Conservation (phyloP, 1,140 invertebrate species). For the Bombus cullumanus region DNA sequence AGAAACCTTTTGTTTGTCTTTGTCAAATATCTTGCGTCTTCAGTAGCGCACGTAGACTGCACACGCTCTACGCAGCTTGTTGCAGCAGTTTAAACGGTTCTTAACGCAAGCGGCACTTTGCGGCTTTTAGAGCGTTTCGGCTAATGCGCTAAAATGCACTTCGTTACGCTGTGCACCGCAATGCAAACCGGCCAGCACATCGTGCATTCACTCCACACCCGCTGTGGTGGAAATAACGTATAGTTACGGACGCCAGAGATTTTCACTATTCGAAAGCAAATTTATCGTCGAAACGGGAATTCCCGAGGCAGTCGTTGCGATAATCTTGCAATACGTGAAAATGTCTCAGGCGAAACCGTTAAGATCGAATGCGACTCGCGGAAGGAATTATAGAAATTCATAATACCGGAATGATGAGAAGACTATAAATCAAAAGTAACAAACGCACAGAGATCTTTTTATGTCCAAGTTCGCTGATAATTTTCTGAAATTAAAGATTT, state of each 20-base stretch:
- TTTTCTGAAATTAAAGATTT: too few species aligned
- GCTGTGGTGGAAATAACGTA: constrained; percentile 44
- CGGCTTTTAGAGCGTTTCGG: constrained; percentile 65
- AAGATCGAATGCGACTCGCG: background rate
- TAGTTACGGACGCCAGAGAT: constrained; percentile 21
- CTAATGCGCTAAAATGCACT: constrained; percentile 71
- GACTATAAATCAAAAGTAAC: background rate
- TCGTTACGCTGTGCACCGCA: constrained; percentile 64
- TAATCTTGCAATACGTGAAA: background rate
- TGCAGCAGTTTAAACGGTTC: constrained; percentile 38
- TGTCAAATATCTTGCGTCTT: background rate
- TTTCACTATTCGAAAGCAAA: constrained; percentile 13
- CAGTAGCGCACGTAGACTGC: background rate
- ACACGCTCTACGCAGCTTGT: constrained; percentile 17
- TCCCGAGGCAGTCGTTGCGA: background rate
- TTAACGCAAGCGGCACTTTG: constrained; percentile 65
- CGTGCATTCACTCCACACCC: constrained; percentile 29
- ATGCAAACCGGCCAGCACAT: constrained; percentile 38
- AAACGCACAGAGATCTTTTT: too few species aligned
- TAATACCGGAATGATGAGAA: background rate
- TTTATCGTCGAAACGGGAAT: constrained; percentile 7
- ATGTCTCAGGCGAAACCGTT: background rate
- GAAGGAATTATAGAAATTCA: background rate
- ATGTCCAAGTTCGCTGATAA: too few species aligned
- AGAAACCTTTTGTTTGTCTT: background rate